phyloP scores from a whole-genome alignment of 1,140 invertebrate species.

The Idris sp. region DNA sequence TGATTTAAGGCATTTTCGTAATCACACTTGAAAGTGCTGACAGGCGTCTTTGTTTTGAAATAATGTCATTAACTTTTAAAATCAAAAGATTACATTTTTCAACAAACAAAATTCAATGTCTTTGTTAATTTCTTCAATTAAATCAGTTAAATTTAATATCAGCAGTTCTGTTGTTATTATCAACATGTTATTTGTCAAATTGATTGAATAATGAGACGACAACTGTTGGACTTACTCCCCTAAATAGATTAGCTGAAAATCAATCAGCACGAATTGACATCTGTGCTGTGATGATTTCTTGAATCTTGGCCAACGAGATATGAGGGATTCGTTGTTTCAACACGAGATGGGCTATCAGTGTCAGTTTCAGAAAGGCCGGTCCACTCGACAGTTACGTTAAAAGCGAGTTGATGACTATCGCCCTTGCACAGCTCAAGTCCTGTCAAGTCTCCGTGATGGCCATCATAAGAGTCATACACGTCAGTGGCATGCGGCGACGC shows the following conservation, averaged over 20 bases:
- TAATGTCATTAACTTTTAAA: too few species aligned
- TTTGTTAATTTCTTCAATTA: too few species aligned
- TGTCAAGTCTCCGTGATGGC: constrained; percentile 70
- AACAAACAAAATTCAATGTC: too few species aligned
- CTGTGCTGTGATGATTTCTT: constrained; percentile 18
- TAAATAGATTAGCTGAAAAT: too few species aligned
- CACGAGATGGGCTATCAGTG: constrained; percentile 73
- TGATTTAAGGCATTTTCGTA: constrained; percentile 41
- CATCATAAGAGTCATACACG: constrained; percentile 74
- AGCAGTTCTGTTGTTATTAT: too few species aligned
- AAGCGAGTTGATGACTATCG: constrained; percentile 72
- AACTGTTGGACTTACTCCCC: too few species aligned
- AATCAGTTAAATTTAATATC: too few species aligned
- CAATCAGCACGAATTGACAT: constrained; percentile 16
- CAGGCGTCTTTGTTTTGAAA: constrained; percentile 1
- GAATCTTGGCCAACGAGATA: constrained; percentile 35
- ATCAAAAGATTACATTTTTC: too few species aligned
- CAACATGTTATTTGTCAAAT: too few species aligned
- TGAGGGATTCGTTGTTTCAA: constrained; percentile 36
- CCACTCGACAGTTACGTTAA: constrained; percentile 75
- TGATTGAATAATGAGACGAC: too few species aligned
- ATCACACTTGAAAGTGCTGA: constrained; percentile 18
- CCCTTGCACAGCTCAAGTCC: constrained; percentile 67
- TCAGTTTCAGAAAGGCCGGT: constrained; percentile 74
- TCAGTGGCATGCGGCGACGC: constrained; percentile 69